phyloP scores from a whole-genome alignment of 2,888 invertebrate genomes.

The Trissonchulus latispiculum region DNA sequence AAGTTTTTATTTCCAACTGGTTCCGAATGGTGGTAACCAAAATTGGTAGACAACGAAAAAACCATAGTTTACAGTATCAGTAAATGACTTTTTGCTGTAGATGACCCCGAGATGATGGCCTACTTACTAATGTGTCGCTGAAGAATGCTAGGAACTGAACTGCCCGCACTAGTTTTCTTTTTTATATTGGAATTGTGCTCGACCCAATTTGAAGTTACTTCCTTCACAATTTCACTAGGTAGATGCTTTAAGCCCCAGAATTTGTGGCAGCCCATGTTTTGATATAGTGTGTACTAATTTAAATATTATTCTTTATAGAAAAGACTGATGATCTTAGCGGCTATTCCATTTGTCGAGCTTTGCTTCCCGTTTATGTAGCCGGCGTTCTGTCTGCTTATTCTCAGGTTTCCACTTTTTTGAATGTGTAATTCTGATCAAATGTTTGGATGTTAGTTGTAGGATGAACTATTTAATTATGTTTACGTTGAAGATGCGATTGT shows the following conservation, averaged over 20 bases:
- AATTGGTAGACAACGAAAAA: too few species aligned
- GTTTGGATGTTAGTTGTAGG: not conserved
- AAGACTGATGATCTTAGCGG: slow-evolving; percentile 33
- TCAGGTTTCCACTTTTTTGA: slow-evolving; percentile 25
- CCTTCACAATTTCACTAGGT: too few species aligned
- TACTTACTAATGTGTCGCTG: too few species aligned
- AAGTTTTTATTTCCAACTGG: too few species aligned
- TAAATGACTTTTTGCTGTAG: too few species aligned
- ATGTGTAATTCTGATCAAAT: not conserved
- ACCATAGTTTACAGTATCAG: too few species aligned
- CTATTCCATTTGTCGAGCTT: slow-evolving; percentile 41
- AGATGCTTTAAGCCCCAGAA: too few species aligned
- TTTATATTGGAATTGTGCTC: not conserved
- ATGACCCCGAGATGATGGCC: too few species aligned
- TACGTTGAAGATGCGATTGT: too few species aligned
- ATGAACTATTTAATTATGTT: not conserved
- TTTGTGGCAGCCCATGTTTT: not conserved
- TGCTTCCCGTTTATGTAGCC: slow-evolving; percentile 46
- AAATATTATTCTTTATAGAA: too few species aligned
- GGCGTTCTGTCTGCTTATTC: slow-evolving; percentile 45
- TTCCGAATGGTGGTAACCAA: too few species aligned
- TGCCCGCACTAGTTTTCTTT: not conserved
- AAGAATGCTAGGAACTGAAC: not conserved
- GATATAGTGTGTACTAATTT: not conserved
- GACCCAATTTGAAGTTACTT: not conserved